Conservation (phyloP, 2,888 invertebrate genomes). For the Geophilus truncorum region DNA sequence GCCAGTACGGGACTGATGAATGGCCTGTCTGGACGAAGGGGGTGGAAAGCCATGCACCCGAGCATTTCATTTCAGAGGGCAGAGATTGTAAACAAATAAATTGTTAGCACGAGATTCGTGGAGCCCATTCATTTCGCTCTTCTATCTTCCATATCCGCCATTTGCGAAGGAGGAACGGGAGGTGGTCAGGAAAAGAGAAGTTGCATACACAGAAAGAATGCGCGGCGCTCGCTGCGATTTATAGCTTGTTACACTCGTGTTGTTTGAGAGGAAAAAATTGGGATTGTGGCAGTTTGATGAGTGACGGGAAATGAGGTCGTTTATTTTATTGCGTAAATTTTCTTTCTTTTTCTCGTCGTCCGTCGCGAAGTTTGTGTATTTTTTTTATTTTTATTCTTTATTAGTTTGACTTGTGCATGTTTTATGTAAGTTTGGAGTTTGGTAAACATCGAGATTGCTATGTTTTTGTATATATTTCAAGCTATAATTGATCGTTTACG, state of each 20-base stretch:
- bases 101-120: constrained; percentile 21
- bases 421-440: constrained; percentile 4
- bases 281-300: constrained; percentile 21
- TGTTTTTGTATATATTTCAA: neutral
- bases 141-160: constrained; percentile 20
- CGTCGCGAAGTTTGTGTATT: neutral
- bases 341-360: neutral
- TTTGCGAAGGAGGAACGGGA: constrained; percentile 13
- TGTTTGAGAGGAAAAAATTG: neutral
- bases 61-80: constrained; percentile 25
- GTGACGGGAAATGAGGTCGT: constrained; percentile 25
- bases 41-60: constrained; percentile 25
- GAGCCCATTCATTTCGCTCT: constrained; percentile 13
- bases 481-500: neutral
- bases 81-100: constrained; percentile 27
- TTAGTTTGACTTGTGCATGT: constrained; percentile 7
- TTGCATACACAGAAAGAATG: constrained; percentile 21
- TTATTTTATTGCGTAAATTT: neutral
- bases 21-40: constrained; percentile 27
- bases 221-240: neutral
- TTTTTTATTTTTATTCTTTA: neutral
- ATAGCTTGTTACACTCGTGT: constrained; percentile 19
- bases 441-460: neutral
- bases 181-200: constrained; percentile 21
- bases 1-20: constrained; percentile 14